A percentile compares a stretch with the other conserved stretches of the same genome.
Conservation (phyloP, 2,113 vertebrate genomes). For the Ictidomys tridecemlineatus region DNA sequence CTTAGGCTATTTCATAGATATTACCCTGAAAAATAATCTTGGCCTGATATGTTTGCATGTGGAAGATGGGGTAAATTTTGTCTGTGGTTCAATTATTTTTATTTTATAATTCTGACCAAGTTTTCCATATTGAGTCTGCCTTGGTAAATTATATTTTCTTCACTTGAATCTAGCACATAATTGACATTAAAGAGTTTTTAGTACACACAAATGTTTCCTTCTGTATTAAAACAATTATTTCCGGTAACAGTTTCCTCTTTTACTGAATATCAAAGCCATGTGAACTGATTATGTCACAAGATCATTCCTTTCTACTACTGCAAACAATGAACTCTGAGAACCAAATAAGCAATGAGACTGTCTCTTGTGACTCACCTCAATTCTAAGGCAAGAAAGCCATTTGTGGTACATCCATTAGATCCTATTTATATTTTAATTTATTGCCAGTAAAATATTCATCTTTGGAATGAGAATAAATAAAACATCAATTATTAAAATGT, state of each 20-base stretch:
- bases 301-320: conserved; percentile 46
- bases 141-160: conserved; percentile 25
- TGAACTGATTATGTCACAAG: conserved; percentile 60
- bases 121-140: neutral
- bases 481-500: conserved; percentile 42
- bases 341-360: conserved; percentile 49
- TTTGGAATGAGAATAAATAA: conserved; percentile 38
- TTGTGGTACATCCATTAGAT: neutral
- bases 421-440: conserved; percentile 31
- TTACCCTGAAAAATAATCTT: conserved; percentile 30
- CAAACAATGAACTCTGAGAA: conserved; percentile 49
- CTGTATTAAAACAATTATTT: conserved; percentile 41
- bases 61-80: neutral
- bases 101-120: neutral
- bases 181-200: conserved; percentile 65
- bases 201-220: conserved; percentile 43
- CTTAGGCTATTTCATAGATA: neutral
- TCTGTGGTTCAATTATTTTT: conserved; percentile 4
- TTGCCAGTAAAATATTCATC: conserved; percentile 50
- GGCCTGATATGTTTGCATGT: neutral
- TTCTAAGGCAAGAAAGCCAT: conserved; percentile 45
- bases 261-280: conserved; percentile 59
- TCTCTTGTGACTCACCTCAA: neutral
- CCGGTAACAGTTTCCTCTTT: conserved; percentile 13
- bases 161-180: conserved; percentile 59